These are phyloP conservation scores for Trichogramma dendrolimi DNA, from an alignment of 2,888 invertebrate species.

Conservation along the genomic window DNA sequence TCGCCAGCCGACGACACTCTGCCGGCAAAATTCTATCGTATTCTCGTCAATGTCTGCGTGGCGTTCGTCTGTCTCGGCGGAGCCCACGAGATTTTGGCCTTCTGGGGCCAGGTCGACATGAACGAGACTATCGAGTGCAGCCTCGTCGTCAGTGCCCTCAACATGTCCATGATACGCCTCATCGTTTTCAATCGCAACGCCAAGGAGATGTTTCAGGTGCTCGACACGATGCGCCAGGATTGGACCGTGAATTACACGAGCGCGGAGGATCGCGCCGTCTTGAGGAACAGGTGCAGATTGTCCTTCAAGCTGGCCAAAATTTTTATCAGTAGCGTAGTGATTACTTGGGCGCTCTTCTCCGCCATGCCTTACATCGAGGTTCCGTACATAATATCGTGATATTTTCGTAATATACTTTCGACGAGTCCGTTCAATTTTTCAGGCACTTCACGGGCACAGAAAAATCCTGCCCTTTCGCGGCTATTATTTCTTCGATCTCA, in stretches of 20 bases:
- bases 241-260: conserved; percentile 31
- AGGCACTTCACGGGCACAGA: neutral
- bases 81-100: conserved; percentile 2
- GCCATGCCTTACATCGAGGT: conserved; percentile 38
- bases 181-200: conserved; percentile 33
- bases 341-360: conserved; percentile 30
- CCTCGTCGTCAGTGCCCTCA: conserved; percentile 34
- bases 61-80: neutral
- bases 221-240: conserved; percentile 40
- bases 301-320: conserved; percentile 37
- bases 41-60: no score
- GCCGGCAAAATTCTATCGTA: neutral
- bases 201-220: conserved; percentile 36
- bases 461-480: conserved; percentile 39
- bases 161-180: conserved; percentile 36
- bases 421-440: neutral
- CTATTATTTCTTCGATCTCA: conserved; percentile 35
- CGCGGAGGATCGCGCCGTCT: neutral
- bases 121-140: conserved; percentile 41
- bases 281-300: neutral
- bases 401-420: neutral
- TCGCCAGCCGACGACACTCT: neutral
- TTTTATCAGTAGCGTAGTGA: conserved; percentile 38
- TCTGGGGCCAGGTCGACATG: conserved; percentile 31
- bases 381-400: conserved; percentile 15